These are phyloP conservation scores for Ophioderma brevispina DNA, from an alignment of 35 echinoderm and acorn worm species.

Conservation along the genomic window DNA sequence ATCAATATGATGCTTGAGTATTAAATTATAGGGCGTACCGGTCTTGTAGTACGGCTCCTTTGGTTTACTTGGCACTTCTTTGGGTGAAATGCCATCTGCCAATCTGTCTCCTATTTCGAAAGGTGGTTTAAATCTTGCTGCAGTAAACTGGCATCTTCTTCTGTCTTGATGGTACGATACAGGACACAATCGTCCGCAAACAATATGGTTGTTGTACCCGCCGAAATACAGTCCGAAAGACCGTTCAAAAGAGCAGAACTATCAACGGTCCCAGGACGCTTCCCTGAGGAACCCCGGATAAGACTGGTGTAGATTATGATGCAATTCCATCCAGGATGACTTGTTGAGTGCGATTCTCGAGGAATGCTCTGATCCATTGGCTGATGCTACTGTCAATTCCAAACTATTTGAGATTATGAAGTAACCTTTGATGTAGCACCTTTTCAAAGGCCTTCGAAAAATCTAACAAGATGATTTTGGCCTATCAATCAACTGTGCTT, in stretches of 20 bases:
- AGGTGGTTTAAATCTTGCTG: no score
- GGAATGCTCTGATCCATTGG: no score
- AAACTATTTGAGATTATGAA: conserved; percentile 34
- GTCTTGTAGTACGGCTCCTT: conserved; percentile 23
- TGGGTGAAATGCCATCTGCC: background rate
- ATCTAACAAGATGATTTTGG: conserved; percentile 38
- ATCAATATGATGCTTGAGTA: conserved; percentile 10
- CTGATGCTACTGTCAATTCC: conserved; percentile 39
- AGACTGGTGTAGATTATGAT: no score
- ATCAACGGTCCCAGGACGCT: conserved; percentile 30
- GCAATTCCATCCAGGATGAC: no score
- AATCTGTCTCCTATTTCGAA: background rate
- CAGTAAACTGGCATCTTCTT: background rate
- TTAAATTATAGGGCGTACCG: conserved; percentile 17
- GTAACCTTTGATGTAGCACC: conserved; percentile 38
- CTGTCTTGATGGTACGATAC: background rate
- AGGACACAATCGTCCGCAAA: no score
- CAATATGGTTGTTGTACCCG: background rate
- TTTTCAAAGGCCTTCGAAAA: conserved; percentile 64
- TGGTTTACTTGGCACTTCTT: background rate
- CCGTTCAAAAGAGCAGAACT: conserved; percentile 23
- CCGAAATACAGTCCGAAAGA: no score
- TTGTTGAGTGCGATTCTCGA: no score
- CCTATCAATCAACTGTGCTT: conserved; percentile 8
- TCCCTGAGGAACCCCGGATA: no score